Conservation (phyloP, 2,113 vertebrate genomes). For the Isurus oxyrinchus region DNA sequence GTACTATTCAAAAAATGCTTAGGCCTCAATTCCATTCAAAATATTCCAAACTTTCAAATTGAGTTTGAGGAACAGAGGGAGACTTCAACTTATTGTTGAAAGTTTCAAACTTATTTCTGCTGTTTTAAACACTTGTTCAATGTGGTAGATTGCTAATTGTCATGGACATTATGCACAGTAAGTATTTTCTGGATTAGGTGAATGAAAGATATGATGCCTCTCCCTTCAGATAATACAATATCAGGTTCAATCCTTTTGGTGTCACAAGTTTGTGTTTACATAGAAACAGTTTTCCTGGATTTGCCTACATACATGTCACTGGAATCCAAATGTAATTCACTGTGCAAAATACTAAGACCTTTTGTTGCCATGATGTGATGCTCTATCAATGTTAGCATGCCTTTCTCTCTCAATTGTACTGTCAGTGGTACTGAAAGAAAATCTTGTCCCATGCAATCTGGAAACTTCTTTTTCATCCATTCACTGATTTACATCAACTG, state of each 20-base stretch:
- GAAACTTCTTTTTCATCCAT: background rate
- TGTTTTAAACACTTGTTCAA: background rate
- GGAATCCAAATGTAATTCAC: background rate
- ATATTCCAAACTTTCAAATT: conserved; percentile 7
- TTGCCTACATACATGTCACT: background rate
- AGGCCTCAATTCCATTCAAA: background rate
- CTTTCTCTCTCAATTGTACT: background rate
- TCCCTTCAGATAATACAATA: background rate
- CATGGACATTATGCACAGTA: background rate
- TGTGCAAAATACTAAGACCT: background rate
- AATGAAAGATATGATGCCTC: background rate
- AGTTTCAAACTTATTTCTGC: background rate
- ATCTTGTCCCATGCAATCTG: background rate
- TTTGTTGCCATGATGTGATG: background rate
- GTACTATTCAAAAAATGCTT: background rate
- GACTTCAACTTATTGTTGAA: background rate
- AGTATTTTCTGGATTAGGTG: background rate
- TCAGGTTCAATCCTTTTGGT: background rate
- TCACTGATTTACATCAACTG: background rate
- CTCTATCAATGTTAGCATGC: background rate
- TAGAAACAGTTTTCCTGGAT: background rate
- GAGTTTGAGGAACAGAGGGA: background rate
- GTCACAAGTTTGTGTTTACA: background rate
- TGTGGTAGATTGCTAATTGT: background rate
- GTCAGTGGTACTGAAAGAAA: background rate